Evolutionary conservation across 2,888 invertebrate genomes (phyloP), one percentile per base, ranked within the genome.

Genomic region (Hyles lineata): DNA sequence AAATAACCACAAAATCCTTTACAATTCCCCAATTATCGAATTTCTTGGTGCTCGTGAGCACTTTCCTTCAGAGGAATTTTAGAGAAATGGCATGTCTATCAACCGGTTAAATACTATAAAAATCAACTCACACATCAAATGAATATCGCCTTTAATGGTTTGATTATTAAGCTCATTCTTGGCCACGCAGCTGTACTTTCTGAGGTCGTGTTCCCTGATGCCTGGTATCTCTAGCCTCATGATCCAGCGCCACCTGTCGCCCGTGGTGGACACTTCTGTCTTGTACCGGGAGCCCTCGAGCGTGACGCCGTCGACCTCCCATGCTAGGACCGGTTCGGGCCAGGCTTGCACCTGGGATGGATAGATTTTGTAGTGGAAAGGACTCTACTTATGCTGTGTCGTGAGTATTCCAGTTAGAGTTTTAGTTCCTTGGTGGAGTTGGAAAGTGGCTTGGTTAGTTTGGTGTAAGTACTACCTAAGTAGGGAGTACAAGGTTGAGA

Each of bases 161-260:
- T 97, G 97, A 63, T 96, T 96, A 78, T 97, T 97, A 32, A 97
- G 93, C 79, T 97, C 97, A 85, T 98, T 98, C 87, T 98, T 98
- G 73, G 97, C 97, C 72, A 98, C 96, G 85, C 98, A 98, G 85
- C 97, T 96, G 89, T 98, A 98, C 76, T 96, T 95, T 21, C 96
- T 96, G 73, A 96, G 95, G 86, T 98, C 98, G 72, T 95, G 92
- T 7, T 95, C 92, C 59, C 95, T 95, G 58, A 98, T 92, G 75
- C 96, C 95, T 0, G 96, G 96, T 70, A 98, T 96, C 83, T 97
- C 97, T 67, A 98, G 92, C 74, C 96, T 96, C 97, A 98, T 98
- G 83, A 96, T 96, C 77, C 97, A 96, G 88, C 97, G 95, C 91
- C 96, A 96, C 0, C 91, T 89, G 21, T 92, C 91, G 0, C 83